phyloP scores from a whole-genome alignment of 2,113 vertebrate genomes.

The Hypocryptadius cinnamomeus region DNA sequence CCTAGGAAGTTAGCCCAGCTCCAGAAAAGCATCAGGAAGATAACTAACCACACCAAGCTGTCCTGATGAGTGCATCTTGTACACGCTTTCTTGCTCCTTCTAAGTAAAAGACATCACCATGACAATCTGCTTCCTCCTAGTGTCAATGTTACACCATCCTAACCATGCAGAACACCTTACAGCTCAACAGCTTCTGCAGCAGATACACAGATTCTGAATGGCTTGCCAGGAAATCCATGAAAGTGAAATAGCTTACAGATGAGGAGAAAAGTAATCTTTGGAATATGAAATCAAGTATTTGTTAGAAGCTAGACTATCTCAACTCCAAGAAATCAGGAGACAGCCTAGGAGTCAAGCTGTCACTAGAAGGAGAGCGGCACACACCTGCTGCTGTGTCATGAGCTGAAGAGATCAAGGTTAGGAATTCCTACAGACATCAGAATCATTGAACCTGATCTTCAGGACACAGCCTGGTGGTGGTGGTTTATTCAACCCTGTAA shows the following conservation, averaged over 20 bases:
- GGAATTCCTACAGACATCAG: background rate
- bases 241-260: background rate
- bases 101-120: background rate
- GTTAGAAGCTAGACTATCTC: background rate
- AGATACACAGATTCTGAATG: background rate
- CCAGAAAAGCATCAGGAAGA: background rate
- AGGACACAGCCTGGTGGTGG: background rate
- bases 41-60: background rate
- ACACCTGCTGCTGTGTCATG: background rate
- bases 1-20: background rate
- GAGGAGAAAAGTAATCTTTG: background rate
- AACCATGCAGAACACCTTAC: background rate
- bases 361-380: background rate
- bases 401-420: background rate
- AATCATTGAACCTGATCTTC: background rate
- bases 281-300: background rate
- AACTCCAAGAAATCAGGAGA: background rate
- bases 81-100: background rate
- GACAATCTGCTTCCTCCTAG: background rate
- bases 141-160: background rate
- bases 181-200: background rate
- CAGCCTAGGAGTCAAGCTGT: background rate
- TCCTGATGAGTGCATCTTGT: background rate
- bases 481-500: background rate
- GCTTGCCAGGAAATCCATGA: background rate